Conservation (phyloP, 2,797 vertebrate genomes). For the Carapus acus region DNA sequence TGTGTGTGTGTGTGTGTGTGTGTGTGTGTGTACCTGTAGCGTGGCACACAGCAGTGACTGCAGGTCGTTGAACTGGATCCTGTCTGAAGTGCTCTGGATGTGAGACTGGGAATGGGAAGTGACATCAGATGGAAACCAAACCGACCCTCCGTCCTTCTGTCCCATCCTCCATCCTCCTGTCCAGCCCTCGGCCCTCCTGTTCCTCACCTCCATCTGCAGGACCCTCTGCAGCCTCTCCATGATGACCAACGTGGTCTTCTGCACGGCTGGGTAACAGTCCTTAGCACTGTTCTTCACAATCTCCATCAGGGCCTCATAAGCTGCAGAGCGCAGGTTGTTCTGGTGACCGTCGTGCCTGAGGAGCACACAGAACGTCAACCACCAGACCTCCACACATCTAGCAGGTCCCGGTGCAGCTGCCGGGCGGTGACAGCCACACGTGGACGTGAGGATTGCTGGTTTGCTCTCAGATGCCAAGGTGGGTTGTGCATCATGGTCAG, state of each 20-base stretch:
- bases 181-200: too few species aligned
- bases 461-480: too few species aligned
- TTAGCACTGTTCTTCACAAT: constrained; percentile 99
- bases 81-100: constrained; percentile 97
- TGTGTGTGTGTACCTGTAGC: constrained; percentile 79
- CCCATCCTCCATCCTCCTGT: too few species aligned
- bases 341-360: constrained; percentile 93
- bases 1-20: neutral
- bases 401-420: too few species aligned
- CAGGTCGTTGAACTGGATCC: constrained; percentile 98
- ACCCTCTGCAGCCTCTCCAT: constrained; percentile 98
- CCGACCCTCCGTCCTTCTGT: too few species aligned
- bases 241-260: constrained; percentile 97
- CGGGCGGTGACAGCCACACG: too few species aligned
- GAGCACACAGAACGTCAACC: neutral
- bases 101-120: constrained; percentile 78
- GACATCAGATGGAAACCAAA: too few species aligned
- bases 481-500: too few species aligned
- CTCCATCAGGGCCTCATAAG: constrained; percentile 97
- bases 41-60: constrained; percentile 97
- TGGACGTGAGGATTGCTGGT: too few species aligned
- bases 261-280: constrained; percentile 98
- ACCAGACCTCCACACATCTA: neutral
- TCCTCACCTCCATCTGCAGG: constrained; percentile 94
- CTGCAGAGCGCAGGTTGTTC: constrained; percentile 95